Base-by-base conservation (phyloP, 2,797 vertebrate genomes). In the Holocentrus rufus region DNA sequence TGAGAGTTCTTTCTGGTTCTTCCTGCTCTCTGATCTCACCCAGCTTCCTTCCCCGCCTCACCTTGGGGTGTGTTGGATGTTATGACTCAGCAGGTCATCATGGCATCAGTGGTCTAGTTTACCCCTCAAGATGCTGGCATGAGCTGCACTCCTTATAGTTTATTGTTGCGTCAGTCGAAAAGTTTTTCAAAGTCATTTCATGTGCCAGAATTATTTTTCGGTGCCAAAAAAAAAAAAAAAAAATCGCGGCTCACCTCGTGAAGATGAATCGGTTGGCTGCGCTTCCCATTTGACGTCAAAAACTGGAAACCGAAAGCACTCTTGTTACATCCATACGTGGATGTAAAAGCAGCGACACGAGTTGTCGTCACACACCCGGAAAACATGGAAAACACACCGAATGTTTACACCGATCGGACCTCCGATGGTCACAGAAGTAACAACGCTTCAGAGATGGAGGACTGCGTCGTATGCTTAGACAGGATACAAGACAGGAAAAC, bases 381-480 rank as follows among this genome's bases (percentile, higher is more conserved):
- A 57, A 79, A 82, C 7, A 86, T 82, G 85, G 78, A 65, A 44
- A 72, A 58, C 42, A 1, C 0, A 2, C 0, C 23, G 0, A 61
- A 14, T 0, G 14, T 1, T 0, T 7, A 1, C 18, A 7, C 27
- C 1, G 4, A 0, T 18, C 17, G 7, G 5, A 25, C 9, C 17
- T n/a, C 27, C 10, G 61, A 49, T 7, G 18, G 20, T 14, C 39
- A 20, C 22, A 20, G 20, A 20, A 1, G 31, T 8, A 4, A n/a
- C 47, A 14, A 22, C 14, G 11, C 7, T 1, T 18, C 34, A 52
- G 17, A 34, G 8, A 4, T 18, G 15, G 82, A 77, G 1, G 56
- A 74, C 61, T 90, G 88, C 59, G 89, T 90, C 20, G 92, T 95
- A 71, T 95, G 94, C 52, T 62, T 93, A 86, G 93, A 94, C 30